Percentiles rank a stretch among this genome's conserved stretches.
Evolutionary conservation across 2,113 vertebrate species (phyloP).

Genomic region (Protobothrops mucrosquamatus): DNA sequence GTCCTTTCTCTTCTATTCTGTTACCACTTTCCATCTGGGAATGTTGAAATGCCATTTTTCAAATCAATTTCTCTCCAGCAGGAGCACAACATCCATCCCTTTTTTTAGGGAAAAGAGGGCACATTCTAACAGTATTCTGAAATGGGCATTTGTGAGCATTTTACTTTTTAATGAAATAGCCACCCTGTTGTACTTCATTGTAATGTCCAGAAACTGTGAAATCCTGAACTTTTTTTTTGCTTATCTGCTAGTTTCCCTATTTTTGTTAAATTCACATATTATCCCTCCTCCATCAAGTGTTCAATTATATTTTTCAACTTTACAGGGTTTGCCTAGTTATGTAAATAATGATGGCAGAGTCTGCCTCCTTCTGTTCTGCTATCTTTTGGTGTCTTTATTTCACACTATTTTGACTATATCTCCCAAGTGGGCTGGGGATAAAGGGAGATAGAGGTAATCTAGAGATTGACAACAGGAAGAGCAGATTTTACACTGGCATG

Average conservation of each 20-base stretch:
- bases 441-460: neutral
- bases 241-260: neutral
- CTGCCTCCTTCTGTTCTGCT: neutral
- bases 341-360: neutral
- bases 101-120: neutral
- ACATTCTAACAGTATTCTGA: neutral
- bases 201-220: neutral
- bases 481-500: neutral
- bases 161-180: neutral
- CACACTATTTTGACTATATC: neutral
- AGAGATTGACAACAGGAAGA: neutral
- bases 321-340: neutral
- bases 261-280: neutral
- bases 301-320: neutral
- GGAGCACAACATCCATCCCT: neutral
- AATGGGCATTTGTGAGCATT: neutral
- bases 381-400: neutral
- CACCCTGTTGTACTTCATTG: neutral
- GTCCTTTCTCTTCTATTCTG: neutral
- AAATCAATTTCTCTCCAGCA: neutral
- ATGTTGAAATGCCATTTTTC: neutral
- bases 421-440: neutral
- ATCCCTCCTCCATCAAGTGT: neutral
- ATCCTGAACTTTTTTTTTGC: neutral
- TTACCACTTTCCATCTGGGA: neutral